A percentile compares a stretch with the other conserved stretches of the same genome.
Evolutionary conservation across 2,113 vertebrate species (phyloP).

Genomic region (Triplophysa dalaica): DNA sequence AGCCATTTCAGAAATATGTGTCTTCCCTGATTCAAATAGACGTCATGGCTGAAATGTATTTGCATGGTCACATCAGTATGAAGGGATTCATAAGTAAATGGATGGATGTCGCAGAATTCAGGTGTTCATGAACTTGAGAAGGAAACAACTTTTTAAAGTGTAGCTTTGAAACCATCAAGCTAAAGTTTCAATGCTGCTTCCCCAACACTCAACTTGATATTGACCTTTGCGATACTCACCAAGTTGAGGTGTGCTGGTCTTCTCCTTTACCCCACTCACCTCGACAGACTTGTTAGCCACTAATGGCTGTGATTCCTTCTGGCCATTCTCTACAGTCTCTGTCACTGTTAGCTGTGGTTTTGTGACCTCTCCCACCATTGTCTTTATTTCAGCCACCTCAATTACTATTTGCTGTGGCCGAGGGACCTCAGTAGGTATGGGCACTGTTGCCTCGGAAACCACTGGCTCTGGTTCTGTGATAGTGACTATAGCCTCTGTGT

Average conservation of each 20-base stretch:
- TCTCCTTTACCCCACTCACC: conserved; percentile 69
- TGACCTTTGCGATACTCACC: conserved; percentile 71
- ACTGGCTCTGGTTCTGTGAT: conserved; percentile 41
- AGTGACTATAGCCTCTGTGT: conserved; percentile 42
- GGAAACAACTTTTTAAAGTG: too few species aligned
- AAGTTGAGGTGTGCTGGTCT: conserved; percentile 56
- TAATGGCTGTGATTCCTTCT: conserved; percentile 34
- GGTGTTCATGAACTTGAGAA: too few species aligned
- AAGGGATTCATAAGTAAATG: too few species aligned
- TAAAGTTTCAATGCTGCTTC: too few species aligned
- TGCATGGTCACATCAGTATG: too few species aligned
- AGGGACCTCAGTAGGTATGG: conserved; percentile 27
- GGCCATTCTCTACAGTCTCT: conserved; percentile 47
- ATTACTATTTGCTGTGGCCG: conserved; percentile 36
- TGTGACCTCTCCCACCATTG: conserved; percentile 36
- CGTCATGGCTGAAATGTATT: too few species aligned
- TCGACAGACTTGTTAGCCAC: conserved; percentile 31
- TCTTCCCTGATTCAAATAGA: too few species aligned
- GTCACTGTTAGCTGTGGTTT: conserved; percentile 46
- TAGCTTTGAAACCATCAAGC: not conserved
- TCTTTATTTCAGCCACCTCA: conserved; percentile 39
- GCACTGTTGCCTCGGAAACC: conserved; percentile 1
- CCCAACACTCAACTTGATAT: conserved; percentile 49
- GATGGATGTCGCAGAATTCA: too few species aligned
- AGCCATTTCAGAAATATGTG: too few species aligned